Conservation (phyloP, 1,140 invertebrate genomes). For the Listronotus oregonensis region DNA sequence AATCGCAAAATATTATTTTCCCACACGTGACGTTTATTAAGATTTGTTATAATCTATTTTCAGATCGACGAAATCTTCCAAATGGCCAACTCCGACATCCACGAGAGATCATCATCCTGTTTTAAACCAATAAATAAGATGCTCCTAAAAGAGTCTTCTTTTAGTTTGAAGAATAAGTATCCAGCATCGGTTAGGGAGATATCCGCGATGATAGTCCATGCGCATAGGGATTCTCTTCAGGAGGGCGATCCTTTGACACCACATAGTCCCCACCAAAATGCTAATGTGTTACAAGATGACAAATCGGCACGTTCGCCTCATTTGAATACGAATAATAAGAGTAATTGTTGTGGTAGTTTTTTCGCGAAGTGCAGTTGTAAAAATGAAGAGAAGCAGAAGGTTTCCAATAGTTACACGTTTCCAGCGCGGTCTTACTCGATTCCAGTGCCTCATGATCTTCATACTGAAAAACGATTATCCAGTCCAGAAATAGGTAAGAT, state of each 20-base stretch:
- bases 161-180: slow-evolving; percentile 39
- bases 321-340: slow-evolving; percentile 37
- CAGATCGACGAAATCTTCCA: slow-evolving; percentile 28
- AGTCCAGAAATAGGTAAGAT: slow-evolving; percentile 48
- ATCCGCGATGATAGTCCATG: slow-evolving; percentile 44
- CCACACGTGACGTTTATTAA: not conserved
- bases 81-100: slow-evolving; percentile 36
- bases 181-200: slow-evolving; percentile 43
- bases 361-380: slow-evolving; percentile 53
- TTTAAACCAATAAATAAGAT: slow-evolving; percentile 40
- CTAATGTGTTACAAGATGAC: slow-evolving; percentile 7
- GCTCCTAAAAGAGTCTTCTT: slow-evolving; percentile 29
- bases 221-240: slow-evolving; percentile 36
- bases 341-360: slow-evolving; percentile 55
- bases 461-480: slow-evolving; percentile 47
- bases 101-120: slow-evolving; percentile 24
- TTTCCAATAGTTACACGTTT: slow-evolving; percentile 1
- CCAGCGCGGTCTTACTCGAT: slow-evolving; percentile 27
- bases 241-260: slow-evolving; percentile 14
- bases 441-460: slow-evolving; percentile 15
- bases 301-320: slow-evolving; percentile 43
- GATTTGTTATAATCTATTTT: slow-evolving; percentile 3
- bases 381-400: slow-evolving; percentile 37
- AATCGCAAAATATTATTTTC: not conserved
- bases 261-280: slow-evolving; percentile 5